A percentile compares a stretch with the other conserved stretches of the same genome.
Conservation (phyloP, 2,888 invertebrate species). For the Colletes collaris region DNA sequence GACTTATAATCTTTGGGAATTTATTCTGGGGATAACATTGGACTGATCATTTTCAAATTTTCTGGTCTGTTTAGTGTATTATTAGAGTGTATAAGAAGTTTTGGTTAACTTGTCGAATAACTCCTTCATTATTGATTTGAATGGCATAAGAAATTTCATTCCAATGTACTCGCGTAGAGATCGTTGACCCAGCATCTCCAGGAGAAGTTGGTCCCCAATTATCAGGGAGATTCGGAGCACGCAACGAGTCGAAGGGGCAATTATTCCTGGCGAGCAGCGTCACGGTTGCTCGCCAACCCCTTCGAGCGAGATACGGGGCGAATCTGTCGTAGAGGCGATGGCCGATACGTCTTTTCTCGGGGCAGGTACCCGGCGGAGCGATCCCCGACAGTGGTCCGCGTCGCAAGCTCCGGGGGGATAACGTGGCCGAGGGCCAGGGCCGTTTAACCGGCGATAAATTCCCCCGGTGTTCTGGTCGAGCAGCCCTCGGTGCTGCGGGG, state of each 20-base stretch:
- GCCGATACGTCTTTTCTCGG: constrained; percentile 39
- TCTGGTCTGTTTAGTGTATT: too few relatives aligned
- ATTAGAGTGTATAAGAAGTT: too few relatives aligned
- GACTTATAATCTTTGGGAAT: too few relatives aligned
- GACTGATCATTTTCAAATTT: too few relatives aligned
- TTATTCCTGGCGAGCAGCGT: background rate
- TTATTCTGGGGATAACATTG: too few relatives aligned
- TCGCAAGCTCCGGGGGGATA: constrained; percentile 56
- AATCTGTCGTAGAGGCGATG: constrained; percentile 31
- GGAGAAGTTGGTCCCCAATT: too few relatives aligned
- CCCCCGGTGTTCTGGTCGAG: constrained; percentile 65
- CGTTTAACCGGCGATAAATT: constrained; percentile 77
- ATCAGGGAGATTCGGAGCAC: too few relatives aligned
- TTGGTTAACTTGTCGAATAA: too few relatives aligned
- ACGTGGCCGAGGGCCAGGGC: constrained; percentile 61
- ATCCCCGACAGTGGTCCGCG: constrained; percentile 48
- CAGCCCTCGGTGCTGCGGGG: constrained; percentile 62
- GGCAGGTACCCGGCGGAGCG: constrained; percentile 16
- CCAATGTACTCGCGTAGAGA: too few relatives aligned
- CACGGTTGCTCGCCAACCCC: background rate
- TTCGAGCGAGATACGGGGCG: background rate
- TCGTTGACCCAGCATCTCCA: too few relatives aligned
- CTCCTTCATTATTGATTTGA: too few relatives aligned
- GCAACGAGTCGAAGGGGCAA: background rate
- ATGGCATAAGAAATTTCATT: too few relatives aligned